phyloP scores from a whole-genome alignment of 1,140 invertebrate species.

The Thaumetopoea pityocampa region DNA sequence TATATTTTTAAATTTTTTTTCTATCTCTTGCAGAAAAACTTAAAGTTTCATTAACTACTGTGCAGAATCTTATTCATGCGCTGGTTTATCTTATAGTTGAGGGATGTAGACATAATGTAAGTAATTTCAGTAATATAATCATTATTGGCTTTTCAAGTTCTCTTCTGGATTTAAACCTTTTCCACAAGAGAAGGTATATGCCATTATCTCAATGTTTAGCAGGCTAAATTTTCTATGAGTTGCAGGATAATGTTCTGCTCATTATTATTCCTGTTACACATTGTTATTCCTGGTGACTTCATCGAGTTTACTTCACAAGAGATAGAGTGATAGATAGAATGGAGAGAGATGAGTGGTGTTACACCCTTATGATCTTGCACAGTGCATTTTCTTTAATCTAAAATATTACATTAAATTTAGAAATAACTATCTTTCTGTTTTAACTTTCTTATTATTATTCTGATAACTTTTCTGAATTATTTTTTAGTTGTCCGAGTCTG shows the following conservation, averaged over 20 bases:
- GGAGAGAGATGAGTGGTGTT: no score
- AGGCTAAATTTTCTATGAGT: no score
- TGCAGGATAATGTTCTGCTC: no score
- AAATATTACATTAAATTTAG: not conserved
- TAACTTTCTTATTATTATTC: not conserved
- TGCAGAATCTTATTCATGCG: slow-evolving; percentile 60
- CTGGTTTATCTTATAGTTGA: slow-evolving; percentile 59
- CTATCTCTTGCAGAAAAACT: slow-evolving; percentile 60
- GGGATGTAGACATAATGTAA: slow-evolving; percentile 63
- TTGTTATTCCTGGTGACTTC: no score
- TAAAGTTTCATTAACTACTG: slow-evolving; percentile 29
- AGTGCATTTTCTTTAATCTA: slow-evolving; percentile 3
- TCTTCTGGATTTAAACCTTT: no score
- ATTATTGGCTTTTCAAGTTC: no score
- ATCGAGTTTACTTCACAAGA: no score
- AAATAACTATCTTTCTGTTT: not conserved
- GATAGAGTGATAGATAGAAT: no score
- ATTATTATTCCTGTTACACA: no score
- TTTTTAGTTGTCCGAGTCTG: slow-evolving; percentile 57
- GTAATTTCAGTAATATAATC: slow-evolving; percentile 20
- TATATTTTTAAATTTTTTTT: slow-evolving; percentile 2
- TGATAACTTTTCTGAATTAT: slow-evolving; percentile 8
- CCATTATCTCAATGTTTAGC: no score
- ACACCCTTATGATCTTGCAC: no score
- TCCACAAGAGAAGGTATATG: no score